Conservation (phyloP, 35 echinoderm and acorn worm species). For the Apostichopus californicus region DNA sequence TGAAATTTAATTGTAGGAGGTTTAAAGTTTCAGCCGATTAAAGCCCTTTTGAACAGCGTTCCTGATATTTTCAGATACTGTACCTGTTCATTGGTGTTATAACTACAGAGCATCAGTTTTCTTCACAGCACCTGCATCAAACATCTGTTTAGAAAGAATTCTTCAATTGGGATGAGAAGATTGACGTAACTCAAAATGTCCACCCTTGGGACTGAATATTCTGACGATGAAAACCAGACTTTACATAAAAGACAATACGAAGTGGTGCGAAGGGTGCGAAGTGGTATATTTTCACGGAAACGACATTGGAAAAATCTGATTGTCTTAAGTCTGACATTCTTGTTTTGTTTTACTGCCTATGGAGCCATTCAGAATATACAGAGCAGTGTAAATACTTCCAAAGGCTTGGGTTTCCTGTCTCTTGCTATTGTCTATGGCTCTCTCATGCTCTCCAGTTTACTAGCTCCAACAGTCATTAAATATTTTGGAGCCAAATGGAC, state of each 20-base stretch:
- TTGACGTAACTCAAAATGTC: background rate
- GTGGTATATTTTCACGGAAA: background rate
- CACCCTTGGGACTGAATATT: background rate
- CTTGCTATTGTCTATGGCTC: conserved; percentile 77
- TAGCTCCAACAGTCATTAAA: conserved; percentile 71
- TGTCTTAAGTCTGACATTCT: conserved; percentile 58
- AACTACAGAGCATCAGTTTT: too few species aligned
- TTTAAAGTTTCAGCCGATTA: too few species aligned
- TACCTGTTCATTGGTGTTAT: too few species aligned
- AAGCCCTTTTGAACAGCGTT: too few species aligned
- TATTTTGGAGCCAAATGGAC: conserved; percentile 78
- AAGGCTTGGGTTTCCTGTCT: conserved; percentile 66
- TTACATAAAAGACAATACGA: background rate
- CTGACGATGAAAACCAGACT: conserved; percentile 1
- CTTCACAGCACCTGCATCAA: too few species aligned
- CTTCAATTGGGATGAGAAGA: too few species aligned
- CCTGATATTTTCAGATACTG: too few species aligned
- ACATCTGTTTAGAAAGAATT: too few species aligned
- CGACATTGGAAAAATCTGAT: conserved; percentile 75
- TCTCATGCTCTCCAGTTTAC: conserved; percentile 68
- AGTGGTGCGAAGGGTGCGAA: background rate
- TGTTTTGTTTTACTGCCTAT: conserved; percentile 84
- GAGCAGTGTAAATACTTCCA: conserved; percentile 70
- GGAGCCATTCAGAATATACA: conserved; percentile 84
- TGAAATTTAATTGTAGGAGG: too few species aligned